phyloP scores from a whole-genome alignment of 1,140 invertebrate genomes.

The Vanessa atalanta region DNA sequence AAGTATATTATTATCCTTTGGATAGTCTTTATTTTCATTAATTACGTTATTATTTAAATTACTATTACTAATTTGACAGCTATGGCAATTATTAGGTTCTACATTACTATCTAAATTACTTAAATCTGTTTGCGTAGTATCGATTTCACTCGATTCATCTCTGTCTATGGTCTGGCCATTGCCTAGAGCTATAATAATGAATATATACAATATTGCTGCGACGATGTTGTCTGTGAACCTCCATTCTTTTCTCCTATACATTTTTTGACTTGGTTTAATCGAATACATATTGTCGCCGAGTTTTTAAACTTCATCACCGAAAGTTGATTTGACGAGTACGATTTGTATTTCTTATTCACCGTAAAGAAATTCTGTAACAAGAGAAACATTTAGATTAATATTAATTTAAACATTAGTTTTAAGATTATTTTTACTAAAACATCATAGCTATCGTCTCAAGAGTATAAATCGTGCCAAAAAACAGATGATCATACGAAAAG shows the following conservation, averaged over 20 bases:
- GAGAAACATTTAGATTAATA: slow-evolving; percentile 11
- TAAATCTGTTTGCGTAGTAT: slow-evolving; percentile 58
- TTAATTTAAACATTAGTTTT: too few species aligned
- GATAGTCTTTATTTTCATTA: slow-evolving; percentile 29
- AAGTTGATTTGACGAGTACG: slow-evolving; percentile 24
- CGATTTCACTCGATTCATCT: slow-evolving; percentile 53
- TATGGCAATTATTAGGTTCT: slow-evolving; percentile 71
- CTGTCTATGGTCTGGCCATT: slow-evolving; percentile 54
- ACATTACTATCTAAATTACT: slow-evolving; percentile 63
- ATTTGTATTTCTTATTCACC: slow-evolving; percentile 33
- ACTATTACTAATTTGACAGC: slow-evolving; percentile 63
- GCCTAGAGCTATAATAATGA: slow-evolving; percentile 45
- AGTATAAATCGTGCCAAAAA: too few species aligned
- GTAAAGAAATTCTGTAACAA: slow-evolving; percentile 61
- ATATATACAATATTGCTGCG: slow-evolving; percentile 61
- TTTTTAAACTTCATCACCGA: slow-evolving; percentile 62
- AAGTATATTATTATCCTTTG: slow-evolving; percentile 44
- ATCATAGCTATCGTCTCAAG: too few species aligned
- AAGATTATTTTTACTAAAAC: too few species aligned
- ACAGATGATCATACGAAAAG: too few species aligned
- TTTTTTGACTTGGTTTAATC: slow-evolving; percentile 38
- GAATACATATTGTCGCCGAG: slow-evolving; percentile 55
- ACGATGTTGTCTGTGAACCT: slow-evolving; percentile 50
- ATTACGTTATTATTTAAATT: slow-evolving; percentile 39
- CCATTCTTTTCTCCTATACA: slow-evolving; percentile 51